These are phyloP conservation scores for Nesometra sesokonis DNA, from an alignment of 35 echinoderm and acorn worm species.

Conservation along the genomic window DNA sequence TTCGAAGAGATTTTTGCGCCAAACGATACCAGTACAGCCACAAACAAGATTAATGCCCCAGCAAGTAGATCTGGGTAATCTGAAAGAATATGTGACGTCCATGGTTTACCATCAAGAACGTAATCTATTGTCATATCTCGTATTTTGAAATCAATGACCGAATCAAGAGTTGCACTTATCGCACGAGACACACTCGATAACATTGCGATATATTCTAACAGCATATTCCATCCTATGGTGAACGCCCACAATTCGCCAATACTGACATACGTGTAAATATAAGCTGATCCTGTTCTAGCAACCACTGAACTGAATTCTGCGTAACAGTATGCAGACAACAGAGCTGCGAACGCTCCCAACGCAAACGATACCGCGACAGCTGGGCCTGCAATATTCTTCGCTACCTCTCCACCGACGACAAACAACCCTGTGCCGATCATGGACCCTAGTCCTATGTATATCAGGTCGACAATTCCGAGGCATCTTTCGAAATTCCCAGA, in stretches of 20 bases:
- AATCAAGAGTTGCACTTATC: conserved; percentile 25
- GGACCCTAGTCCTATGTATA: conserved; percentile 61
- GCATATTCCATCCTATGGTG: background rate
- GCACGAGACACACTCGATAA: conserved; percentile 4
- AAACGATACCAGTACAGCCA: background rate
- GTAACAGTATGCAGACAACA: background rate
- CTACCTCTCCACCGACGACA: conserved; percentile 66
- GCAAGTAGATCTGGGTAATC: conserved; percentile 21
- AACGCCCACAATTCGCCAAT: background rate
- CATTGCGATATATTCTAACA: background rate
- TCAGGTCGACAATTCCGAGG: conserved; percentile 40
- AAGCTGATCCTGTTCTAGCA: background rate
- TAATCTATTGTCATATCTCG: background rate
- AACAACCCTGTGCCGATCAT: conserved; percentile 71
- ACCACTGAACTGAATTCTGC: background rate
- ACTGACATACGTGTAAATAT: background rate
- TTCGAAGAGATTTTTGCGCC: background rate
- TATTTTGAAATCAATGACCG: conserved; percentile 14
- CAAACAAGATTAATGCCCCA: background rate
- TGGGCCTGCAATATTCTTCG: conserved; percentile 63
- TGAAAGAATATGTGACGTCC: background rate
- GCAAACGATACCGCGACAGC: conserved; percentile 19
- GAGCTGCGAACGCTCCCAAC: background rate
- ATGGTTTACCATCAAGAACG: background rate
- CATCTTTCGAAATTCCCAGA: conserved; percentile 17